Conservation (phyloP, 2,113 vertebrate genomes). For the Columba janthina region DNA sequence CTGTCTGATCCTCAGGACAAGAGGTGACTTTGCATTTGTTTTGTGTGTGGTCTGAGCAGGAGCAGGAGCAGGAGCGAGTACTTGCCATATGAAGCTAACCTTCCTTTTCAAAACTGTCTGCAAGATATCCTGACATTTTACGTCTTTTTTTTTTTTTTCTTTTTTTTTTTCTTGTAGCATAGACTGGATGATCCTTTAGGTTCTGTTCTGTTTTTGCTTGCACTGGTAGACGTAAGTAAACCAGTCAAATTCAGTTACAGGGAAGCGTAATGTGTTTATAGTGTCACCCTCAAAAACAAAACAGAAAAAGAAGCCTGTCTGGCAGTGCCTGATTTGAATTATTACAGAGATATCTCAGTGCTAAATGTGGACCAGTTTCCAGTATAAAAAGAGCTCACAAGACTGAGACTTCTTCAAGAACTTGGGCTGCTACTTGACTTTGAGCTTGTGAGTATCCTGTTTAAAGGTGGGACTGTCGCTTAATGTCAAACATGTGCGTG, state of each 20-base stretch:
- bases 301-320: not conserved
- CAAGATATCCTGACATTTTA: not conserved
- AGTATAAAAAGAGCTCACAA: not conserved
- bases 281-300: not conserved
- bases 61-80: not conserved
- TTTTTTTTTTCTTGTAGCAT: not conserved
- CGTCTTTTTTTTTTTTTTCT: fast-evolving
- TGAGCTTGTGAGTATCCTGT: not conserved
- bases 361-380: not conserved
- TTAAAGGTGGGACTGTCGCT: not conserved
- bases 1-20: not conserved
- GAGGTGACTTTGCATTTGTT: not conserved
- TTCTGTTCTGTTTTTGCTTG: not conserved
- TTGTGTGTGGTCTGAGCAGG: not conserved
- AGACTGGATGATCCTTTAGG: not conserved
- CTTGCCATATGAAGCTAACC: not conserved
- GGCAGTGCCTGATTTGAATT: not conserved
- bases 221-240: not conserved
- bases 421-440: not conserved
- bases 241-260: not conserved
- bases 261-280: not conserved
- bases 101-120: not conserved
- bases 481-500: not conserved
- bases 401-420: not conserved
- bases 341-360: not conserved